Percentiles rank a stretch among this genome's conserved stretches.
These are phyloP conservation scores for Odontocerum albicorne DNA, from an alignment of 2,888 invertebrate species.

Conservation along the genomic window DNA sequence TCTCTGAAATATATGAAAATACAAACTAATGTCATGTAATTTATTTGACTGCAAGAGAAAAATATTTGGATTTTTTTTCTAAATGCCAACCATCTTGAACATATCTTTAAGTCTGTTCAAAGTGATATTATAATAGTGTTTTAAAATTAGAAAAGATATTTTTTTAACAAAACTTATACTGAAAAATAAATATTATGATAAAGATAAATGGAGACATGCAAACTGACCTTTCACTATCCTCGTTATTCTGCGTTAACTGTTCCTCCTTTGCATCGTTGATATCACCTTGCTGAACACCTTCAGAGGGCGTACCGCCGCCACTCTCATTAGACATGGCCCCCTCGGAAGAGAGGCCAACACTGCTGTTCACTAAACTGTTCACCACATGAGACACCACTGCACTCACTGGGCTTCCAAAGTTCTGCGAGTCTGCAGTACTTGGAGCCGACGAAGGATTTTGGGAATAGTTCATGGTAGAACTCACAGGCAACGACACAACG, in stretches of 20 bases:
- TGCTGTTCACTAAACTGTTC: constrained; percentile 53
- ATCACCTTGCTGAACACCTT: constrained; percentile 45
- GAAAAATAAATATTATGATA: background rate
- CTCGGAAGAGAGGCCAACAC: constrained; percentile 44
- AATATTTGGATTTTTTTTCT: too few species aligned
- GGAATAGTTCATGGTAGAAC: constrained; percentile 43
- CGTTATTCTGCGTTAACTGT: constrained; percentile 46
- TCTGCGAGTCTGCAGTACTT: constrained; percentile 50
- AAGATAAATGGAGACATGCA: background rate
- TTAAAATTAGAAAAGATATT: too few species aligned
- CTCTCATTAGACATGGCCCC: constrained; percentile 40
- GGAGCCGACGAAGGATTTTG: constrained; percentile 37
- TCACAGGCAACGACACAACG: constrained; percentile 55
- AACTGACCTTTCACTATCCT: constrained; percentile 57
- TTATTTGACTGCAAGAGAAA: too few species aligned
- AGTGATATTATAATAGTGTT: too few species aligned
- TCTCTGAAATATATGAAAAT: too few species aligned
- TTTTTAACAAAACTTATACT: background rate
- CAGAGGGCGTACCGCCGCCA: constrained; percentile 50
- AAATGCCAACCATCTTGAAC: too few species aligned
- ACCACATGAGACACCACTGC: constrained; percentile 54
- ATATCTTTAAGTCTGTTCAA: too few species aligned
- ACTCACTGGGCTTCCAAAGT: constrained; percentile 58
- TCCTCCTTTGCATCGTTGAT: constrained; percentile 54
- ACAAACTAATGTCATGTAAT: too few species aligned